These are phyloP conservation scores for Lycia hirtaria DNA, from an alignment of 2,888 invertebrate genomes.

Conservation along the genomic window DNA sequence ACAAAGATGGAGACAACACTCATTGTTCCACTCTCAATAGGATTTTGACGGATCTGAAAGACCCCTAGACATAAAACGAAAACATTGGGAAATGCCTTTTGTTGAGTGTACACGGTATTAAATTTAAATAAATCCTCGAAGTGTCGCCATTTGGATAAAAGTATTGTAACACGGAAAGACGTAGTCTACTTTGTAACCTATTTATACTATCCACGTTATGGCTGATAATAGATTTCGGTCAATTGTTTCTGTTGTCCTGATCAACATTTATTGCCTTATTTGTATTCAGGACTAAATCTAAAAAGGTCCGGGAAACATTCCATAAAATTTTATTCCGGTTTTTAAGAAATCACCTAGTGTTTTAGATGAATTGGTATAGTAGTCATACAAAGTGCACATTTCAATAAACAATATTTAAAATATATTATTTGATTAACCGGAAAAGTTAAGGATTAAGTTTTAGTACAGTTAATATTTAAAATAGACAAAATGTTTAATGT, in stretches of 20 bases:
- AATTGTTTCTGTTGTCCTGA: constrained; percentile 76
- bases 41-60: constrained; percentile 68
- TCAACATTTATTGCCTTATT: constrained; percentile 79
- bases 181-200: constrained; percentile 34
- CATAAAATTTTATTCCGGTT: constrained; percentile 73
- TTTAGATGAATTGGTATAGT: constrained; percentile 4
- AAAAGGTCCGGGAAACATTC: constrained; percentile 68
- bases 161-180: constrained; percentile 19
- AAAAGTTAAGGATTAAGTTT: too few relatives aligned
- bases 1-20: constrained; percentile 73
- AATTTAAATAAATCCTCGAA: constrained; percentile 35
- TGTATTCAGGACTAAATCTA: constrained; percentile 75
- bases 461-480: too few relatives aligned
- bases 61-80: constrained; percentile 51
- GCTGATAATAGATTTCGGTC: constrained; percentile 68
- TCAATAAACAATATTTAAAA: too few relatives aligned
- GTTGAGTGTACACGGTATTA: constrained; percentile 34
- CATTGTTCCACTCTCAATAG: constrained; percentile 78
- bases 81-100: constrained; percentile 56
- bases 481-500: too few relatives aligned
- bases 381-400: background rate
- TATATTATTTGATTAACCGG: too few relatives aligned
- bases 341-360: constrained; percentile 56
- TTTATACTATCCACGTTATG: constrained; percentile 61
- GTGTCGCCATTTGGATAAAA: constrained; percentile 33